These are phyloP conservation scores for Ypsolopha scabrella DNA, from an alignment of 2,888 invertebrate genomes.

Conservation along the genomic window DNA sequence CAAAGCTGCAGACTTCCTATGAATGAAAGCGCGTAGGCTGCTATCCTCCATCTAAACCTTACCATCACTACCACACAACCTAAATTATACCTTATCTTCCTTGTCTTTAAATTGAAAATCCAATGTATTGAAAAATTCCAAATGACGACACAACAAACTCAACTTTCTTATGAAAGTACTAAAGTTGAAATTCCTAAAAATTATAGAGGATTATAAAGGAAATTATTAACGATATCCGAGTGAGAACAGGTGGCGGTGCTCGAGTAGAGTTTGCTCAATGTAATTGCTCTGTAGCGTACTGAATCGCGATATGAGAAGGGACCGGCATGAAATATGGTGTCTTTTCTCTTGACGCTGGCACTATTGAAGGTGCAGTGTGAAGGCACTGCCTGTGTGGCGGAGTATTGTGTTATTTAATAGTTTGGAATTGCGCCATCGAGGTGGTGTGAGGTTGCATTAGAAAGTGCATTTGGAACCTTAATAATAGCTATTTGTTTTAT, in stretches of 20 bases:
- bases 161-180: constrained; percentile 12
- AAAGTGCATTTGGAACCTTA: too few species aligned
- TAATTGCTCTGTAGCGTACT: constrained; percentile 52
- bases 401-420: too few species aligned
- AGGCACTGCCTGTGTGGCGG: too few species aligned
- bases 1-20: constrained; percentile 53
- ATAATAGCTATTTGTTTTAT: too few species aligned
- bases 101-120: too few species aligned
- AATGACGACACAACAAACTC: constrained; percentile 14
- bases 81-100: constrained; percentile 14
- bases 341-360: constrained; percentile 3
- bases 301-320: constrained; percentile 35
- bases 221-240: constrained; percentile 46
- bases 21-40: constrained; percentile 59
- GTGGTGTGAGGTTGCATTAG: too few species aligned
- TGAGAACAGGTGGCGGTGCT: constrained; percentile 56
- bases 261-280: constrained; percentile 47
- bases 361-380: not conserved
- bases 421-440: too few species aligned
- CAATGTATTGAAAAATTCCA: not conserved
- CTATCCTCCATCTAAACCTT: constrained; percentile 41
- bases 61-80: constrained; percentile 14
- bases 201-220: constrained; percentile 17
- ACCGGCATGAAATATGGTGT: constrained; percentile 37
- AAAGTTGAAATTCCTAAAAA: constrained; percentile 17